Evolutionary conservation across 2,113 vertebrate genomes (phyloP), one percentile per base, ranked within the genome.

Genomic region (Vulpes ferrilata): DNA sequence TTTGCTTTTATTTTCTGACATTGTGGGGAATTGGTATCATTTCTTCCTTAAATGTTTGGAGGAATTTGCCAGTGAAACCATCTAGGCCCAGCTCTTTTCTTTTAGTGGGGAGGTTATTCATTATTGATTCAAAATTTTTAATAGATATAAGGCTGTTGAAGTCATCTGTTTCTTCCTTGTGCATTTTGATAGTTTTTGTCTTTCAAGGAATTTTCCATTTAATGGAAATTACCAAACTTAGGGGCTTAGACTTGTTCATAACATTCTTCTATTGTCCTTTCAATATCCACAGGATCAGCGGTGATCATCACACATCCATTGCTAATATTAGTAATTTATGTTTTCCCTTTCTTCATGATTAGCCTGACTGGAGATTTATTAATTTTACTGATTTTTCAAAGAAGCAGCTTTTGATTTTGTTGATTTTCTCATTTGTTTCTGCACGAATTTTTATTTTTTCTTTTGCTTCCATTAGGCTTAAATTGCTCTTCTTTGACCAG

Each of bases 1-100:
- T 93, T 83, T 93, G 22, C 22, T 93, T 83, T 76, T 59, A 59
- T 83, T 93, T 95, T 67, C 78, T 88, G 35, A 93, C 17, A 79
- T 64, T 81, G 32, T 73, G 20, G 20, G 48, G 23, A 88, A 64
- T 27, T 57, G 55, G 64, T 43, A 57, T 73, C 25, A 81, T 55
- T 73, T 87, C 71, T 67, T 35, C 51, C 32, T 87, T 87, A 87
- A 92, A 82, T 64, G 8, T 91, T 79, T 79, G 20, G 51, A 67
- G 6, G 27, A 67, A 67, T 79, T 87, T 27, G 67, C 30, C 38
- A 80, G 35, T 81, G 55, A 94, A 94, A 88, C 30, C 43, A 23
- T 62, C 53, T 88, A 32, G 20, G 32, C 35, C 55, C 80, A 48
- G 11, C 22, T 76, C 15, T 64, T 81, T 81, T 81, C 16, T 60